Evolutionary conservation across 2,888 invertebrate genomes (phyloP).

Genomic region (Lochmaea capreae): DNA sequence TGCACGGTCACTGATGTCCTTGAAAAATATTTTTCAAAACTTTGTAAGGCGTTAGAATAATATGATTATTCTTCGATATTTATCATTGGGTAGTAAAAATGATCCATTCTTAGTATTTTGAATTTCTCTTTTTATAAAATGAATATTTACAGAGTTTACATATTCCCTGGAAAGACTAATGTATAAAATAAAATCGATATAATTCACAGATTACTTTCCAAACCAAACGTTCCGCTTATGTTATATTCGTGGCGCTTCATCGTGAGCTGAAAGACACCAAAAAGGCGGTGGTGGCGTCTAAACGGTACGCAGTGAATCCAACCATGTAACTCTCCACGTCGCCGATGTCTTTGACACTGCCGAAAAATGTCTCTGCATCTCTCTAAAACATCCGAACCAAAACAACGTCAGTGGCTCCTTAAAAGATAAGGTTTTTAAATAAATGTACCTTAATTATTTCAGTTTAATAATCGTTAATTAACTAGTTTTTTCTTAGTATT

Average conservation of each 20-base stretch:
- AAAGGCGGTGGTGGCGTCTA: slow-evolving; percentile 59
- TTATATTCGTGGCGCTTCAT: slow-evolving; percentile 36
- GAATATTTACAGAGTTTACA: no score
- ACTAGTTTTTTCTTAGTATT: not conserved
- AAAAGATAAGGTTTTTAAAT: slow-evolving; percentile 8
- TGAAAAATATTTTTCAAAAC: no score
- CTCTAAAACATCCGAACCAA: slow-evolving; percentile 13
- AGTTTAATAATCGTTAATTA: not conserved
- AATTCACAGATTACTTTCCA: not conserved
- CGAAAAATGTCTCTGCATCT: slow-evolving; percentile 56
- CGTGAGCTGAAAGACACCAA: slow-evolving; percentile 41
- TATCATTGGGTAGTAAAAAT: no score
- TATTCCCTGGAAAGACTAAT: no score
- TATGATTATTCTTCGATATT: no score
- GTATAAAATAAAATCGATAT: no score
- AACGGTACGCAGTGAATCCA: slow-evolving; percentile 58
- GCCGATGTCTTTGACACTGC: slow-evolving; percentile 53
- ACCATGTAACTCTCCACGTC: slow-evolving; percentile 54
- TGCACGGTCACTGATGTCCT: no score
- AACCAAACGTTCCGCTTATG: not conserved
- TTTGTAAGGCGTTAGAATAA: no score
- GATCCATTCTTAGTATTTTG: no score
- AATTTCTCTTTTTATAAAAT: no score
- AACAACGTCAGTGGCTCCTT: slow-evolving; percentile 1
- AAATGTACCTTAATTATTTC: not conserved